Evolutionary conservation across 1,140 invertebrate genomes (phyloP).

Genomic region (Muscidifurax raptorellus): DNA sequence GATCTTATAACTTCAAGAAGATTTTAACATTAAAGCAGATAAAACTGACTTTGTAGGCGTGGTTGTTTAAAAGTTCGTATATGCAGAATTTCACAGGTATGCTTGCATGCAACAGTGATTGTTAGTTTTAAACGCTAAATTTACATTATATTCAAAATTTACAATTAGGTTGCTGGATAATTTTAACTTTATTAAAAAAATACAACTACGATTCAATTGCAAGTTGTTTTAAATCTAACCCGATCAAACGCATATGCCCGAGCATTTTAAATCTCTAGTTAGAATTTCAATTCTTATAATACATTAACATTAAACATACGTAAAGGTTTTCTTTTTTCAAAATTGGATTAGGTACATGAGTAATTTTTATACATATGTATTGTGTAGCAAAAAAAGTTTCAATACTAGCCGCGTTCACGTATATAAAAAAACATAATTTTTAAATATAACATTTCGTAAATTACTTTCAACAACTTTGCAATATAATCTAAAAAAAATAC

Average conservation of each 20-base stretch:
- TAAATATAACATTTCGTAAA: conserved; percentile 29
- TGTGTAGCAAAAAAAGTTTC: conserved; percentile 14
- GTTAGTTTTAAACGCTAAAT: not conserved
- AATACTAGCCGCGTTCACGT: not conserved
- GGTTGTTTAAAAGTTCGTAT: conserved; percentile 3
- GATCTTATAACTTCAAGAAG: not conserved
- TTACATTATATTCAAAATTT: conserved; percentile 17
- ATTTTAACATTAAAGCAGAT: conserved; percentile 9
- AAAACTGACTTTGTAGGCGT: not conserved
- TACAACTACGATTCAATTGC: conserved; percentile 18
- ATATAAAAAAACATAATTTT: conserved; percentile 16
- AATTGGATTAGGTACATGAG: conserved; percentile 21
- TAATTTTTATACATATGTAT: conserved; percentile 17
- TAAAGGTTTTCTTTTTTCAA: conserved; percentile 30
- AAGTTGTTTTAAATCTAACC: conserved; percentile 4
- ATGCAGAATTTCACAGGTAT: conserved; percentile 27
- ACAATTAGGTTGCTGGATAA: not conserved
- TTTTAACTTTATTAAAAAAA: conserved; percentile 24
- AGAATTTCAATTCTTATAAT: conserved; percentile 28
- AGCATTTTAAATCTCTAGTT: conserved; percentile 28
- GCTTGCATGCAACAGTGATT: conserved; percentile 3
- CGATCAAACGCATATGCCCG: not conserved
- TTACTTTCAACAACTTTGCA: conserved; percentile 6
- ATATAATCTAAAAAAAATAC: conserved; percentile 20
- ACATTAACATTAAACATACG: conserved; percentile 15